Evolutionary conservation across 2,797 vertebrate species (phyloP).

Genomic region (Mus spretus): DNA sequence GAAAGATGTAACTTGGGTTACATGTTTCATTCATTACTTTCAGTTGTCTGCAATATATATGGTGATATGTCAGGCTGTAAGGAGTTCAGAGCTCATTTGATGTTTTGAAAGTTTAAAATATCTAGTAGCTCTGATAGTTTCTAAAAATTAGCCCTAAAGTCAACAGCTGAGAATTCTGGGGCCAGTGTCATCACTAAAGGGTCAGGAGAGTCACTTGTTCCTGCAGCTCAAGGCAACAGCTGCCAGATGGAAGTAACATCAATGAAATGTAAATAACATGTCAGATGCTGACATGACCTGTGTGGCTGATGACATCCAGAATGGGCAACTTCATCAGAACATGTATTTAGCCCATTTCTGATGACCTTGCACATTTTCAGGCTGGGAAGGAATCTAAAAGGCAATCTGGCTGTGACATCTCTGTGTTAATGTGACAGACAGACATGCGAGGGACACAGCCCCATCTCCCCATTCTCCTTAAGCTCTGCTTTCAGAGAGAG

Average conservation of each 20-base stretch:
- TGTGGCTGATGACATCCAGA: constrained; percentile 29
- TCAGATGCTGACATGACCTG: constrained; percentile 12
- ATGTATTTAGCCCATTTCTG: constrained; percentile 49
- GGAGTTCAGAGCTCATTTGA: constrained; percentile 12
- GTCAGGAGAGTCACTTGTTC: neutral
- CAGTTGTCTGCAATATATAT: neutral
- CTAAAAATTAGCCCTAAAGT: constrained; percentile 14
- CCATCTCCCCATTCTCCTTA: neutral
- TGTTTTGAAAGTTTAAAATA: constrained; percentile 55
- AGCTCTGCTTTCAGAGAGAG: neutral
- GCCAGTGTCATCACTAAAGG: neutral
- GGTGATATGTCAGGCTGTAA: constrained; percentile 6
- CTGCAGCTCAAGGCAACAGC: constrained; percentile 1
- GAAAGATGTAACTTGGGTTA: constrained; percentile 19
- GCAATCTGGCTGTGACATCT: constrained; percentile 64
- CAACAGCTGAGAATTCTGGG: neutral
- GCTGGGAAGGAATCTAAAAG: constrained; percentile 24
- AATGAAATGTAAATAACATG: constrained; percentile 32
- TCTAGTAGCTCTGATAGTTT: neutral
- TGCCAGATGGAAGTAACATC: neutral
- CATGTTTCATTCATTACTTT: neutral
- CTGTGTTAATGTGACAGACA: constrained; percentile 71
- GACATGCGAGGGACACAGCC: neutral
- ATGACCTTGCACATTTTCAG: constrained; percentile 25
- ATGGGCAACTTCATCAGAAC: constrained; percentile 41